Evolutionary conservation across 2,113 vertebrate genomes (phyloP), one percentile per base, ranked within the genome.

Genomic region (Sebastes fasciatus): DNA sequence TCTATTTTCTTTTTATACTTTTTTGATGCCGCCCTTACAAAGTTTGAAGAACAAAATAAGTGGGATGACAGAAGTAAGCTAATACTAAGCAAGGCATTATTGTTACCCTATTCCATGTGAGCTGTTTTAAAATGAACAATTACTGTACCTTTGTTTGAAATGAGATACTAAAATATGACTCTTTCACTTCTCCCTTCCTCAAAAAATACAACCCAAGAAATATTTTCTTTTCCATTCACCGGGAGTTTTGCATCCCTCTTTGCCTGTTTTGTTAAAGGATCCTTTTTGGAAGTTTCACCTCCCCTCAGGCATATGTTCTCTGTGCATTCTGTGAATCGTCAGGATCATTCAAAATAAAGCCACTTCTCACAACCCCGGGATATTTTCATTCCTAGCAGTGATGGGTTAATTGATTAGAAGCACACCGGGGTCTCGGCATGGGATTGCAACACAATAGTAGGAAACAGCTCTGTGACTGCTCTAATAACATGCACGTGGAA

Each of bases 391-490:
- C 75, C 80, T 74, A 1, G 0, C 83, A 83, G 66, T 72, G 71
- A 86, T 21, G 23, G 51, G 70, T 84, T 89, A 90, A 92, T 89
- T 89, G 87, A 92, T 93, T 92, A 57, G 80, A 93, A 88, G 66
- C 90, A 86, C 85, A 81, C 67, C 45, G 63, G 21, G 61, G 69
- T 83, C 74, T 69, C 65, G 13, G 57, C 60, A 11, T 72, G 71
- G 77, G 68, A 86, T 92, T 91, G 72, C 83, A 86, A 74, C 79
- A 91, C 79, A 82, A 65, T 23, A 60, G 61, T 40, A 46, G 74
- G 52, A 79, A 86, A 84, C 43, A 84, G 48, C 70, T 76, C n/a
- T 83, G 79, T 62, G 65, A 63, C 77, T 26, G 23, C 70, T 87
- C 60, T 83, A 79, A 75, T 64, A 78, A 79, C 66, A 78, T 78